A percentile compares a stretch with the other conserved stretches of the same genome.
These are phyloP conservation scores for Sesia bembeciformis DNA, from an alignment of 2,888 invertebrate species.

Conservation along the genomic window DNA sequence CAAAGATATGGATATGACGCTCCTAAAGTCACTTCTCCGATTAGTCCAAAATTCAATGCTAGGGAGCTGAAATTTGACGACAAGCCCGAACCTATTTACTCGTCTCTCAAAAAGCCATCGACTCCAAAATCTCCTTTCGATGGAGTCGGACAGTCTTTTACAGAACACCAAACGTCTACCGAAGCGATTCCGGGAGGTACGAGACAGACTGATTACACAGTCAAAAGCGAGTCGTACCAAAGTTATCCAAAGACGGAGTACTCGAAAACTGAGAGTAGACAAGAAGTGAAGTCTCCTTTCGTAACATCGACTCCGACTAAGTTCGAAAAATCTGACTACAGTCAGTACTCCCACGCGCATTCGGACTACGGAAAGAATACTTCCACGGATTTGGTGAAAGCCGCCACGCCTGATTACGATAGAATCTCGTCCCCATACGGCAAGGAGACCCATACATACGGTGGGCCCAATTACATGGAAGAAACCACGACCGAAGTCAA, in stretches of 20 bases:
- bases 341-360: conserved; percentile 10
- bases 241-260: conserved; percentile 54
- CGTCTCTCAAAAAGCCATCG: conserved; percentile 44
- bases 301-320: conserved; percentile 52
- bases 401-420: conserved; percentile 53
- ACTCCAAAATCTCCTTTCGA: conserved; percentile 34
- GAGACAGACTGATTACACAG: conserved; percentile 51
- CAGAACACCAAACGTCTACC: conserved; percentile 56
- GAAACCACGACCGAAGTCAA: conserved; percentile 71
- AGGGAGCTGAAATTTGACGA: conserved; percentile 63
- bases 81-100: conserved; percentile 55
- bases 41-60: conserved; percentile 69
- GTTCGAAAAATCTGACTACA: conserved; percentile 32
- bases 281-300: conserved; percentile 56
- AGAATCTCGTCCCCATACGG: conserved; percentile 60
- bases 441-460: conserved; percentile 49
- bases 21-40: conserved; percentile 38
- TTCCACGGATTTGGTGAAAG: conserved; percentile 50
- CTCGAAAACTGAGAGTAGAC: conserved; percentile 40
- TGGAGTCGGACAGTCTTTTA: conserved; percentile 54
- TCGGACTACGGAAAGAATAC: conserved; percentile 17
- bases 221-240: conserved; percentile 59
- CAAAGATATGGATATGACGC: conserved; percentile 50
- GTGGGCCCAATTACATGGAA: conserved; percentile 62
- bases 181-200: conserved; percentile 63